Conservation (phyloP, 2,888 invertebrate species). For the Melieria picta region DNA sequence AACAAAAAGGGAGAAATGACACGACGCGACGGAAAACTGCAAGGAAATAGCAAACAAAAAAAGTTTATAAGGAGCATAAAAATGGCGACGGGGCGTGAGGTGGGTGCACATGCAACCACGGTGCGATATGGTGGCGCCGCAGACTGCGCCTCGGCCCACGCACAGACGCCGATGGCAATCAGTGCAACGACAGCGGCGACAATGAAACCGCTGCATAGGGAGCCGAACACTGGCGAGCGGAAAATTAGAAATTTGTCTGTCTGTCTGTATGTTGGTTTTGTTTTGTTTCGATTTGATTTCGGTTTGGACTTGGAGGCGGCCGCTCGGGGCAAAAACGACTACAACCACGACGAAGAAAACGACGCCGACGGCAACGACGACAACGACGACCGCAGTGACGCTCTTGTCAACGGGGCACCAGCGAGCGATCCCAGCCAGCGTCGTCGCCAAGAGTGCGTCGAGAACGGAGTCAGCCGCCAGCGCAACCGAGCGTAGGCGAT, state of each 20-base stretch:
- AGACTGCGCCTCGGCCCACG: conserved; percentile 12
- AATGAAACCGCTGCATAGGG: neutral
- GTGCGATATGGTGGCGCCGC: conserved; percentile 1
- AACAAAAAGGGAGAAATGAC: too few species aligned
- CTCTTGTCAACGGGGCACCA: conserved; percentile 3
- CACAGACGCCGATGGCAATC: neutral
- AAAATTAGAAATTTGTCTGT: conserved; percentile 12
- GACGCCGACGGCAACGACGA: neutral
- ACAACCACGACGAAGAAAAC: neutral
- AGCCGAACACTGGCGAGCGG: too few species aligned
- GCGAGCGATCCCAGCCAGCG: conserved; percentile 4
- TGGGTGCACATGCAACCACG: conserved; percentile 5
- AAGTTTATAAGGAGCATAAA: too few species aligned
- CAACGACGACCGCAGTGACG: conserved; percentile 8
- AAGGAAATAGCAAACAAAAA: too few species aligned
- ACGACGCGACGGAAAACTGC: too few species aligned
- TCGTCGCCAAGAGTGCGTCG: neutral
- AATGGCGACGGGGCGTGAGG: too few species aligned
- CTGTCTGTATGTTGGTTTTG: too few species aligned
- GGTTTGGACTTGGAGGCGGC: conserved; percentile 4
- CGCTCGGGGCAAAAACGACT: neutral
- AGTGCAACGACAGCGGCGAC: conserved; percentile 5
- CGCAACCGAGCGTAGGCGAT: conserved; percentile 15
- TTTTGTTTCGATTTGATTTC: conserved; percentile 1
- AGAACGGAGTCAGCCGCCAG: conserved; percentile 6